Evolutionary conservation across 2,113 vertebrate species (phyloP).

Genomic region (Tretioscincus oriximinensis): DNA sequence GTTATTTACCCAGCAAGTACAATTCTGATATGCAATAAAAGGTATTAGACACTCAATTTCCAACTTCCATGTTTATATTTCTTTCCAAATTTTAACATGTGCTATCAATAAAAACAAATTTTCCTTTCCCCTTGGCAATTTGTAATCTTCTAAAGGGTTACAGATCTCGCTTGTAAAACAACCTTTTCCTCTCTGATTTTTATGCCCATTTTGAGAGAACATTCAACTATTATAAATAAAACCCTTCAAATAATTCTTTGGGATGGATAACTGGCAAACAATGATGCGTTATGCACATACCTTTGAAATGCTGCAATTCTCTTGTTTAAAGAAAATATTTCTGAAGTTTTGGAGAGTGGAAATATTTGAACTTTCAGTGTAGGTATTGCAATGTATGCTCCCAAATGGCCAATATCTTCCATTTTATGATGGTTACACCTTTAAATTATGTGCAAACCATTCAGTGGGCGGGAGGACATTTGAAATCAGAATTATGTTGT

Average conservation of each 20-base stretch:
- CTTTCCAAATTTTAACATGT: not conserved
- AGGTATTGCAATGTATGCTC: not conserved
- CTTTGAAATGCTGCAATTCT: conserved; percentile 18
- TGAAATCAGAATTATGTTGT: too few relatives aligned
- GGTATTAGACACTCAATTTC: not conserved
- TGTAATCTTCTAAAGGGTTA: not conserved
- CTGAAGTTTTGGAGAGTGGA: not conserved
- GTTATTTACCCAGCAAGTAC: not conserved
- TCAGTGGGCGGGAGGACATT: too few relatives aligned
- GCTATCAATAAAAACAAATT: not conserved
- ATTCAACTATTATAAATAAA: not conserved
- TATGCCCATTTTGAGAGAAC: not conserved
- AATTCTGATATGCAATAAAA: conserved; percentile 14
- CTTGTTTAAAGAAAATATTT: not conserved
- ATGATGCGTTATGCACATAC: conserved; percentile 6
- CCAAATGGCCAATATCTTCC: not conserved
- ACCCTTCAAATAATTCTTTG: conserved; percentile 23
- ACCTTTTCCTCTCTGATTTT: not conserved
- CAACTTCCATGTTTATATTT: not conserved
- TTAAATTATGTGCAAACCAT: not conserved
- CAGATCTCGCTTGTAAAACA: conserved; percentile 19
- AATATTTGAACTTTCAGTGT: not conserved
- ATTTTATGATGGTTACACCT: not conserved
- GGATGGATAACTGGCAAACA: not conserved
- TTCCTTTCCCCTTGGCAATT: not conserved